These are phyloP conservation scores for Coendou prehensilis DNA, from an alignment of 2,797 vertebrate species.

Conservation along the genomic window DNA sequence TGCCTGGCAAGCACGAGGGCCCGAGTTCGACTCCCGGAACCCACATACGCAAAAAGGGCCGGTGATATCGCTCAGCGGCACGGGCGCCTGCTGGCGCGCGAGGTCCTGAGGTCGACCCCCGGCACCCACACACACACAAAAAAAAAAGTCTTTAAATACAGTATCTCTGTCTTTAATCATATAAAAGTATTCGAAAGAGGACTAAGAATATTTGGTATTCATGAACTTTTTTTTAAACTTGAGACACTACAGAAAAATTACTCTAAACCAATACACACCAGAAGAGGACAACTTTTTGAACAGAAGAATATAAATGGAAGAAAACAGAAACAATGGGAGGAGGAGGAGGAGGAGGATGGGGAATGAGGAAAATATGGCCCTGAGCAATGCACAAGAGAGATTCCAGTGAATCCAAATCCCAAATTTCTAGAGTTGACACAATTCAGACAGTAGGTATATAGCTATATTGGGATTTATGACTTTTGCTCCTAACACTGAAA, in stretches of 20 bases:
- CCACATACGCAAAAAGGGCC: too few relatives aligned
- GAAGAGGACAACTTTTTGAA: constrained; percentile 4
- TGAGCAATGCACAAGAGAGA: neutral
- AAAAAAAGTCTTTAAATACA: neutral
- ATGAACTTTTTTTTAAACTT: neutral
- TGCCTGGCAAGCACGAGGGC: too few relatives aligned
- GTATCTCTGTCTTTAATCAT: constrained; percentile 16
- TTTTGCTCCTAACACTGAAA: neutral
- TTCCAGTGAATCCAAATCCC: neutral
- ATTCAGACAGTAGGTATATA: neutral
- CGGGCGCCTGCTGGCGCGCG: too few relatives aligned
- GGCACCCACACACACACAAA: too few relatives aligned
- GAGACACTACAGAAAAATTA: neutral
- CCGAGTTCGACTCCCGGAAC: too few relatives aligned
- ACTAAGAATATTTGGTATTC: constrained; percentile 43
- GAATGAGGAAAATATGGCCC: neutral
- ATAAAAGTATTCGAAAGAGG: constrained; percentile 38
- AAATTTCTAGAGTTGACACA: neutral
- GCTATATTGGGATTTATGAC: accelerated
- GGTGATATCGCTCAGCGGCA: too few relatives aligned
- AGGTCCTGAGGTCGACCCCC: too few relatives aligned
- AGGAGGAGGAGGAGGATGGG: neutral
- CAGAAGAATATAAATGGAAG: neutral
- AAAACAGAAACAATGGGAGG: neutral
- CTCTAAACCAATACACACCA: neutral